Base-by-base conservation (phyloP, 2,797 vertebrate species). In the Streptopelia turtur region DNA sequence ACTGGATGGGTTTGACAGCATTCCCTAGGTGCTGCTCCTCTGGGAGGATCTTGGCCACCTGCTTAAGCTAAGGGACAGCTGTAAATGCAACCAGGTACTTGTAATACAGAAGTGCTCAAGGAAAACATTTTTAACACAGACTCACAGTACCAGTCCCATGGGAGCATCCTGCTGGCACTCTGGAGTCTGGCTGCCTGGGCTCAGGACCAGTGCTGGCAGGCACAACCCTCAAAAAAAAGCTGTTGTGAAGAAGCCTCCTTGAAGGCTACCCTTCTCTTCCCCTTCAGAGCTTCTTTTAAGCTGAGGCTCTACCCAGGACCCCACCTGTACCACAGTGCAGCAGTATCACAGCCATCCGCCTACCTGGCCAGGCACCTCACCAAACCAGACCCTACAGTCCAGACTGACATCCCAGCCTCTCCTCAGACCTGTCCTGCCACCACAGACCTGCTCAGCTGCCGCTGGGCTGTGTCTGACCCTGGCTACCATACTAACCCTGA, bases 1-100 rank as follows among this genome's bases (percentile, higher is more conserved):
- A 53, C 10, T 18, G 53, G 16, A 33, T 45, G 21, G 23, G 24
- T 45, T 68, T 1, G 0, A 41, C 6, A 5, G 23, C 3, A 2
- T 7, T 66, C 11, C 20, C 25, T 24, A 50, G 10, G 9, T 4
- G 0, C 18, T 25, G 4, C 16, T 88, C 21, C 28, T 55, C 35
- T 8, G 3, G 23, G 28, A 61, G 14, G 14, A 56, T 25, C 41
- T 25, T n/a, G 33, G 55, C 31, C 41, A 21, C 39, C 30, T 4
- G 0, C 37, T 11, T 18, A 31, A 68, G 31, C 30, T 49, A 55
- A 55, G 25, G 39, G 31, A 66, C 55, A 41, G 30, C 39, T 66
- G 14, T 47, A 60, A 72, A 35, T 14, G 22, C 33, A 24, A 24
- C 14, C 39, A 49, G 25, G 31, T n/a, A n/a, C 18, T 31, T 31